Conservation (phyloP, 2,888 invertebrate genomes). For the Melanostoma scalare region DNA sequence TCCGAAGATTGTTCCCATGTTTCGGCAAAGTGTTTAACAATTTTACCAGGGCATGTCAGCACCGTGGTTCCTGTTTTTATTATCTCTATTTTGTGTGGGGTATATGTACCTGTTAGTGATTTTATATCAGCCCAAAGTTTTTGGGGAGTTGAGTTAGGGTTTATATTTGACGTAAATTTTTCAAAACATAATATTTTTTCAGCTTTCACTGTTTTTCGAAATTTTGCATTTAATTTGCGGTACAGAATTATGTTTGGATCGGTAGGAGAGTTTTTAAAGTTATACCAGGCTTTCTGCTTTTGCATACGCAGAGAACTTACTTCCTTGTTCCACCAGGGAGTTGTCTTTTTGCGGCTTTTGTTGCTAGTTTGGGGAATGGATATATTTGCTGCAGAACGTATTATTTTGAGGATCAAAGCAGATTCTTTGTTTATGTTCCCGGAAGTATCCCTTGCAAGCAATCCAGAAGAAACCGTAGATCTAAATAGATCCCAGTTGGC, state of each 20-base stretch:
- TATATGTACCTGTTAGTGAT: slow-evolving; percentile 3
- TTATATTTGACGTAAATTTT: slow-evolving; percentile 13
- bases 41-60: neutral
- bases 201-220: slow-evolving; percentile 3
- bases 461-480: neutral
- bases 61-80: slow-evolving; percentile 6
- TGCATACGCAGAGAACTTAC: slow-evolving; percentile 95
- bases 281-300: slow-evolving; percentile 18
- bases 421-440: slow-evolving; percentile 27
- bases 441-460: neutral
- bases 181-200: neutral
- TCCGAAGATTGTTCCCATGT: slow-evolving; percentile 22
- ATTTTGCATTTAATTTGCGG: slow-evolving; percentile 17
- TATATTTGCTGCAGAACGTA: slow-evolving; percentile 28
- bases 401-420: slow-evolving; percentile 27
- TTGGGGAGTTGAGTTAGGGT: neutral
- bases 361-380: slow-evolving; percentile 36
- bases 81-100: neutral
- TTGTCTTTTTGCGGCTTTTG: slow-evolving; percentile 7
- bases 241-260: slow-evolving; percentile 1
- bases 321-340: slow-evolving; percentile 82
- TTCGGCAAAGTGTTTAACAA: slow-evolving; percentile 20
- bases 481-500: slow-evolving; percentile 1
- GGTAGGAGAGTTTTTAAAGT: slow-evolving; percentile 19
- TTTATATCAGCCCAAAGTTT: slow-evolving; percentile 19